A percentile compares a stretch with the other conserved stretches of the same genome.
Evolutionary conservation across 2,888 invertebrate species (phyloP).

Genomic region (Thera britannica): DNA sequence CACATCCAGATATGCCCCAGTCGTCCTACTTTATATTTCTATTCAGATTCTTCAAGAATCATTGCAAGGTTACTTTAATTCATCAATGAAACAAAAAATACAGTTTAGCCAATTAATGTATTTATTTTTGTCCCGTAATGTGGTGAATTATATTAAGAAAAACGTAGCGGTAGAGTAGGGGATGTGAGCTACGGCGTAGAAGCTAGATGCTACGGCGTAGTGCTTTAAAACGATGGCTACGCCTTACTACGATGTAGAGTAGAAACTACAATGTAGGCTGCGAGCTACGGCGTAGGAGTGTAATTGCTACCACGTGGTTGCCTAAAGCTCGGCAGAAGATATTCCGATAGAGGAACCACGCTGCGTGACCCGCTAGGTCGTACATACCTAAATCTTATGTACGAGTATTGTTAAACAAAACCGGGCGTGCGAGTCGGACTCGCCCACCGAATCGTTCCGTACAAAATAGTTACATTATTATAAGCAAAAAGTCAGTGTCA

Average conservation of each 20-base stretch:
- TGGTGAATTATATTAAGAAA: background rate
- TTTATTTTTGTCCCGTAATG: background rate
- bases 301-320: background rate
- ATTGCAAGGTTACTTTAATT: background rate
- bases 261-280: background rate
- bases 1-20: slow-evolving; percentile 6
- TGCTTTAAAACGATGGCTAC: background rate
- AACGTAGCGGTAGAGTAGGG: background rate
- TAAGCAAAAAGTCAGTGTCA: too few relatives aligned
- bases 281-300: slow-evolving; percentile 1
- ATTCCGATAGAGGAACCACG: too few relatives aligned
- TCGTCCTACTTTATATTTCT: slow-evolving; percentile 8
- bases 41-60: background rate
- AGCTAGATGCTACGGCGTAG: slow-evolving; percentile 2
- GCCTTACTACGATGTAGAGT: slow-evolving; percentile 4
- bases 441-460: too few relatives aligned
- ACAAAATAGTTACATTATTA: too few relatives aligned
- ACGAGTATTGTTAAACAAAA: too few relatives aligned
- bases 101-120: background rate
- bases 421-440: too few relatives aligned
- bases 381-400: too few relatives aligned
- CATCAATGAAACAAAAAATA: background rate
- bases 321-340: background rate
- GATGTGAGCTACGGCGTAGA: slow-evolving; percentile 11
- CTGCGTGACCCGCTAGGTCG: too few relatives aligned